Evolutionary conservation across 2,888 invertebrate genomes (phyloP).

Genomic region (Incurvaria masculella): DNA sequence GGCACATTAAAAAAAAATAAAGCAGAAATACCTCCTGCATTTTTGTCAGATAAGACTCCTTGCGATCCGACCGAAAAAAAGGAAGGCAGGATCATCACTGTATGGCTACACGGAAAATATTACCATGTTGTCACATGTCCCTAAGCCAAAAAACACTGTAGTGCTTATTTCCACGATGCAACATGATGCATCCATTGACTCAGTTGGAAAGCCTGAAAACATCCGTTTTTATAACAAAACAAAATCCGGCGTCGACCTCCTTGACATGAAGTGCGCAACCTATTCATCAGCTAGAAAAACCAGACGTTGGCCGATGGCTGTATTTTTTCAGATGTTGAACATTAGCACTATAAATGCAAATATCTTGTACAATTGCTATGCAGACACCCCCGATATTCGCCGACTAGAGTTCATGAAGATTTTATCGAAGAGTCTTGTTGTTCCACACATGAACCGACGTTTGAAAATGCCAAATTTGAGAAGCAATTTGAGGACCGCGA

Average conservation of each 20-base stretch:
- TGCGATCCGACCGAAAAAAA: background rate
- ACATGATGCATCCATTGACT: background rate
- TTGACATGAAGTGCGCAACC: background rate
- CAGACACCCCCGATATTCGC: background rate
- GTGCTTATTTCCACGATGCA: background rate
- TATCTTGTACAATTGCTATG: background rate
- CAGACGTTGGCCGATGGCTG: background rate
- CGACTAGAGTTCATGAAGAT: conserved; percentile 1
- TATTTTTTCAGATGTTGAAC: conserved; percentile 1
- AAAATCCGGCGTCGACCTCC: background rate
- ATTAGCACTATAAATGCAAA: background rate
- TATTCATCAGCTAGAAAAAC: background rate
- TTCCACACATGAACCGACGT: conserved; percentile 1
- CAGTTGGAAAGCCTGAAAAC: background rate
- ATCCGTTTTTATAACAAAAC: background rate
- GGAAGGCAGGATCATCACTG: background rate
- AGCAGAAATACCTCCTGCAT: background rate
- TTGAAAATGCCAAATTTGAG: background rate
- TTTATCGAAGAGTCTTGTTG: background rate
- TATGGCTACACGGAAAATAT: background rate
- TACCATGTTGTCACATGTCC: background rate
- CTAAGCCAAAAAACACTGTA: background rate
- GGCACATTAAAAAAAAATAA: conserved; percentile 1
- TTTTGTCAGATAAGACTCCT: background rate
- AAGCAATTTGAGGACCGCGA: background rate